These are phyloP conservation scores for Cnemophilus loriae DNA, from an alignment of 2,113 vertebrate genomes.

Conservation along the genomic window DNA sequence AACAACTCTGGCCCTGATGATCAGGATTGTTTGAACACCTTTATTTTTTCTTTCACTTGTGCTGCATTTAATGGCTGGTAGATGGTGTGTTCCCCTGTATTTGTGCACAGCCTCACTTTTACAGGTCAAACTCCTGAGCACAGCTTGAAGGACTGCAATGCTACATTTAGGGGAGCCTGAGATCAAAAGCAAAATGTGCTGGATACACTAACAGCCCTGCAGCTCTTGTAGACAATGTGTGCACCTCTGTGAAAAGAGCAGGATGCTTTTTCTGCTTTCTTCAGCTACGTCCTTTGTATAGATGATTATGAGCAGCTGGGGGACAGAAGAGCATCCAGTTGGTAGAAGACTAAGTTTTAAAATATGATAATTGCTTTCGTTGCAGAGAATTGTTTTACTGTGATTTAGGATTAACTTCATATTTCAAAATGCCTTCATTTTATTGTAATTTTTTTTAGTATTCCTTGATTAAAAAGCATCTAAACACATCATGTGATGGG, in stretches of 20 bases:
- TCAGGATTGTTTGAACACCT: neutral
- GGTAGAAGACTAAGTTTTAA: neutral
- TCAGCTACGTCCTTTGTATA: neutral
- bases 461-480: neutral
- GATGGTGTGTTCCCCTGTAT: neutral
- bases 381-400: neutral
- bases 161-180: neutral
- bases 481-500: neutral
- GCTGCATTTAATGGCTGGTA: neutral
- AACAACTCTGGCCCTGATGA: neutral
- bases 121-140: neutral
- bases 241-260: neutral
- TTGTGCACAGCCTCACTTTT: neutral
- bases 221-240: neutral
- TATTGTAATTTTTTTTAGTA: neutral
- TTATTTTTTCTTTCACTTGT: neutral
- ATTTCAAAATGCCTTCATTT: neutral
- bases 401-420: neutral
- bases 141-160: fast-evolving
- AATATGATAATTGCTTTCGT: neutral
- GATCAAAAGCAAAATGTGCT: neutral
- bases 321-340: neutral
- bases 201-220: neutral
- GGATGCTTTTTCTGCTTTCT: neutral
- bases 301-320: neutral